Conservation (phyloP, 2,797 vertebrate species). For the Alcedo quadribrachys region DNA sequence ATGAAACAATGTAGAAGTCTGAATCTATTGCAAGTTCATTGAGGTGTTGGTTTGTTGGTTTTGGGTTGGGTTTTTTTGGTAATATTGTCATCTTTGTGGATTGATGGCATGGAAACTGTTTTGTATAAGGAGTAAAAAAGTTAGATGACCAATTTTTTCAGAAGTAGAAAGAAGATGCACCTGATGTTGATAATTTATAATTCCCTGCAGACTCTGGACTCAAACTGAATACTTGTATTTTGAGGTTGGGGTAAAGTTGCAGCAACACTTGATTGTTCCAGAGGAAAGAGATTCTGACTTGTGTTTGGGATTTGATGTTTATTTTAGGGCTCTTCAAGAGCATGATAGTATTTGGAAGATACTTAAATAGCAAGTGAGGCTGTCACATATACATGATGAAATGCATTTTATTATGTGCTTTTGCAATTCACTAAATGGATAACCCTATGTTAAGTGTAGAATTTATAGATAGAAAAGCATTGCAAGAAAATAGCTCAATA, state of each 20-base stretch:
- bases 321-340: slow-evolving; percentile 43
- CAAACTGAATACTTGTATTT: neutral
- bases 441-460: slow-evolving; percentile 18
- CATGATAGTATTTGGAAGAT: slow-evolving; percentile 26
- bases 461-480: slow-evolving; percentile 38
- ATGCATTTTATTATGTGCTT: slow-evolving; percentile 47
- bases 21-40: neutral
- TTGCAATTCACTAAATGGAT: slow-evolving; percentile 56
- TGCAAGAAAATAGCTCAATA: slow-evolving; percentile 48
- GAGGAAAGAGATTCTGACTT: neutral
- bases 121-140: neutral
- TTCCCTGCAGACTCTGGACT: neutral
- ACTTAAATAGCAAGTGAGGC: slow-evolving; percentile 20
- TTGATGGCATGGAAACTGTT: neutral
- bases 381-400: slow-evolving; percentile 62
- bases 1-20: neutral
- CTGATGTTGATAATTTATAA: neutral
- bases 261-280: neutral
- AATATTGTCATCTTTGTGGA: neutral
- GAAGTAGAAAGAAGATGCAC: neutral
- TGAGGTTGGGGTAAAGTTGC: neutral
- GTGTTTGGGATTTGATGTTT: slow-evolving; percentile 44
- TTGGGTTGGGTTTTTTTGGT: neutral
- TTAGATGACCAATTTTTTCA: neutral
- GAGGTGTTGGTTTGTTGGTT: accelerated